Evolutionary conservation across 2,797 vertebrate genomes (phyloP), one percentile per base, ranked within the genome.

Genomic region (Chiloscyllium punctatum): DNA sequence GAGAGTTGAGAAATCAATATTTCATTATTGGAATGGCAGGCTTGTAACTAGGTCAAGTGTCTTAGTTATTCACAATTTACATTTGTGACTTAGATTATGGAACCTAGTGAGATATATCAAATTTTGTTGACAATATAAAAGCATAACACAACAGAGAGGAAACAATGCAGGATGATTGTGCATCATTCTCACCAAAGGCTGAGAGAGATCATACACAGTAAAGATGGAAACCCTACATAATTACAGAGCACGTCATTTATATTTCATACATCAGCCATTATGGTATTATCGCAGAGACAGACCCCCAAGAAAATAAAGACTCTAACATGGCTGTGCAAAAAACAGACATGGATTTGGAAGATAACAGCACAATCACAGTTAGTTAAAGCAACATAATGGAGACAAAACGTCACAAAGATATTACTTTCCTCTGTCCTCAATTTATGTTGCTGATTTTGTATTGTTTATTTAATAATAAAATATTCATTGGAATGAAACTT

Each of bases 401-500:
- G 33, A 18, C 13, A 91, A 66, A 33, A n/a, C 33, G 53, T 91
- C 4, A 13, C 11, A 51, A n/a, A 7, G 16, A 25, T 21, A 37
- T 42, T 42, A n/a, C 23, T 69, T 42, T 92, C 57, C n/a, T 69
- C 11, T n/a, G n/a, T 66, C 16, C 87, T 92, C 66, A 37, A 21
- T 69, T 92, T 42, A 68, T 42, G 62, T 13, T 92, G 90, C 68
- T 42, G 90, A 84, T 25, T 48, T 84, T 72, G 27, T 42, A 21
- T n/a, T 21, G 15, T 23, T 48, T 84, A 48, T 51, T n/a, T 48
- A 69, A 8, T 6, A 33, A 66, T 66, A 21, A 69, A 27, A 18
- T 69, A 71, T 48, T 69, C 51, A 68, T 8, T 57, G 37, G 25
- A 95, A 68, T 74, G 7, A 6, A 2, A 94, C 98, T 97, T 97